Base-by-base conservation (phyloP, 2,888 invertebrate species). In the Julus scandinavius region DNA sequence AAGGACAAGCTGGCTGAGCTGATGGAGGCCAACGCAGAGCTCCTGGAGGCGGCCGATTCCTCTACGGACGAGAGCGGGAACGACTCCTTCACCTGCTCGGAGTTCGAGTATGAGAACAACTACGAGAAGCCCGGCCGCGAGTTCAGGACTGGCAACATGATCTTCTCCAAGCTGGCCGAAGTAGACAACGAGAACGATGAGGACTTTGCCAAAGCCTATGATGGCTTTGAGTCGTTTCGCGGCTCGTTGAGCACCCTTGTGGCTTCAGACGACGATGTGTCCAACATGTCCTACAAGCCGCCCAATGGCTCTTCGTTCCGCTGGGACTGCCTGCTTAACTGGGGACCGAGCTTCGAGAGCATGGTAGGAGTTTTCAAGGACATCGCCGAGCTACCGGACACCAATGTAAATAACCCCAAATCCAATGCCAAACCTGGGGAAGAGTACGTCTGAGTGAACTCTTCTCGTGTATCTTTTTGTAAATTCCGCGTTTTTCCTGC, bases 41-140 rank as follows among this genome's bases (percentile, higher is more conserved):
- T 90, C 50, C 54, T 90, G 49, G 90, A 90, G 88, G 89, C 90
- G 29, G 89, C 89, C 11, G 90, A 91, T 85, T 92, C 93, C 7
- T 92, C 92, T 89, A 91, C 98, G 91, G 98, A 98, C 92, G 98
- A 98, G 92, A 96, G 96, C 90, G 96, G 96, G 6, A 98, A 98
- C 93, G 98, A 99, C 92, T 98, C 98, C 91, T 99, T 99, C 93
- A 99, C 98, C 15, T 99, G 98, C 93, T 98, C 98, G 0, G 98
- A 98, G 93, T 98, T 98, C 92, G 99, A 99, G 92, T 98, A 98
- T 92, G 98, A 98, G 91, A 97, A 97, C 92, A 96, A 96, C 91
- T 93, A 93, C 89, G 92, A 92, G 88, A 92, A 91, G 90, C 91
- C 91, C 17, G 90, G 91, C 7, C 89, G 92, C 50, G 92, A 92